phyloP scores from a whole-genome alignment of 1,140 invertebrate species.

The Olivierus martensii region DNA sequence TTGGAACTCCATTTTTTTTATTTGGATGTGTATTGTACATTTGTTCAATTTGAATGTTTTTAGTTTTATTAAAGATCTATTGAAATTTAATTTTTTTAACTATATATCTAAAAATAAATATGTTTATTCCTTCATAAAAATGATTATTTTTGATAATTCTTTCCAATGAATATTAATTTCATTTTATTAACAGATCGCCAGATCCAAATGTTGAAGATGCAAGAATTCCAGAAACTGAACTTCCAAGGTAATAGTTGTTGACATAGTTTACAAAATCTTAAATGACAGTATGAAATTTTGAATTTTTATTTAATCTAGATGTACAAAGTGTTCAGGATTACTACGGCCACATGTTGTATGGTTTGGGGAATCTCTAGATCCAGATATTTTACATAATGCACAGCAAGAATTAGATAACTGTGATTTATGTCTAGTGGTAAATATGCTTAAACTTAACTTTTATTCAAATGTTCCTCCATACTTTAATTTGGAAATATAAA shows the following conservation, averaged over 20 bases:
- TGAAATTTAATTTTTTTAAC: too few relatives aligned
- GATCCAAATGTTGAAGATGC: constrained; percentile 34
- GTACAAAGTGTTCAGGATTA: constrained; percentile 52
- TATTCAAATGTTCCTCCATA: too few relatives aligned
- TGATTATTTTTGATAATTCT: neutral
- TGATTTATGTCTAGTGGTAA: constrained; percentile 69
- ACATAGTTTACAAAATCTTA: neutral
- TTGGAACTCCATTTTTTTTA: too few relatives aligned
- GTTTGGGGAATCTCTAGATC: constrained; percentile 72
- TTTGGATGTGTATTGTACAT: too few relatives aligned
- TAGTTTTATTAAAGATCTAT: too few relatives aligned
- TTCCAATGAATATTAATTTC: neutral
- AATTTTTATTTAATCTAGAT: constrained; percentile 28
- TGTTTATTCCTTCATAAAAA: too few relatives aligned
- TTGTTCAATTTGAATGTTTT: too few relatives aligned
- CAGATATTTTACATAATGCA: constrained; percentile 44
- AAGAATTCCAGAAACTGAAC: constrained; percentile 45
- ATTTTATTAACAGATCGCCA: constrained; percentile 34
- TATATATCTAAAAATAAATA: too few relatives aligned
- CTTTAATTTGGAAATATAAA: too few relatives aligned
- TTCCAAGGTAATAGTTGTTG: constrained; percentile 39
- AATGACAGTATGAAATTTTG: neutral
- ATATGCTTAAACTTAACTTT: too few relatives aligned
- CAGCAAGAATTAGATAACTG: constrained; percentile 49
- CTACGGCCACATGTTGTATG: constrained; percentile 73